Conservation (phyloP, 2,888 invertebrate species). For the Sturmia bella region DNA sequence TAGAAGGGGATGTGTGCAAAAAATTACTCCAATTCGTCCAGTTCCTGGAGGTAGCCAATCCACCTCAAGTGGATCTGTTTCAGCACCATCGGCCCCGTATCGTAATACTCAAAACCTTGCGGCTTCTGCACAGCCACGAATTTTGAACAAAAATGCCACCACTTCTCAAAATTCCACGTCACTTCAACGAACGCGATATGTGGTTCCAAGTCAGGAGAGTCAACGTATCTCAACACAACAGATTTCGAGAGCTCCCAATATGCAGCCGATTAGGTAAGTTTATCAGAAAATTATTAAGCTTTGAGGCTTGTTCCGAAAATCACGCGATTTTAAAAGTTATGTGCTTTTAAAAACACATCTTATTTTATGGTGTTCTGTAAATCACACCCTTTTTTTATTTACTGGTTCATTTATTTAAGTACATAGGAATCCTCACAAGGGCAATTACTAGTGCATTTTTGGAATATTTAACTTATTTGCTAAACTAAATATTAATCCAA, state of each 20-base stretch:
- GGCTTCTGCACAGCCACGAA: slow-evolving; percentile 53
- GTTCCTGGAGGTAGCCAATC: slow-evolving; percentile 59
- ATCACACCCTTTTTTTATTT: no score
- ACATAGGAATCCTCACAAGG: no score
- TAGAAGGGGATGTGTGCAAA: slow-evolving; percentile 79
- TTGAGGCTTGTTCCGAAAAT: no score
- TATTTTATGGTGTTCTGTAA: no score
- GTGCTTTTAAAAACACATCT: no score
- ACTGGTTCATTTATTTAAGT: no score
- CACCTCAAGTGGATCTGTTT: slow-evolving; percentile 17
- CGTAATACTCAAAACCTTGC: slow-evolving; percentile 49
- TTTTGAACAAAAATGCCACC: slow-evolving; percentile 65
- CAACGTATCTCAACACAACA: slow-evolving; percentile 66
- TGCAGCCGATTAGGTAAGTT: slow-evolving; percentile 73
- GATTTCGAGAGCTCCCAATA: slow-evolving; percentile 67
- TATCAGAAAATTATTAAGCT: no score
- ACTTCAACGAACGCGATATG: slow-evolving; percentile 53
- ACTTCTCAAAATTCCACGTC: slow-evolving; percentile 33
- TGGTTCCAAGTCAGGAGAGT: slow-evolving; percentile 56
- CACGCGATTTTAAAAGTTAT: no score
- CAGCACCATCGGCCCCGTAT: slow-evolving; percentile 37
- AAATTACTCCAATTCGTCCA: slow-evolving; percentile 82
- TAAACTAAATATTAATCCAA: no score
- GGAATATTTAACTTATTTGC: no score
- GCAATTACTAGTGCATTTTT: no score